phyloP scores from a whole-genome alignment of 2,888 invertebrate genomes.

The Nomada fabriciana region DNA sequence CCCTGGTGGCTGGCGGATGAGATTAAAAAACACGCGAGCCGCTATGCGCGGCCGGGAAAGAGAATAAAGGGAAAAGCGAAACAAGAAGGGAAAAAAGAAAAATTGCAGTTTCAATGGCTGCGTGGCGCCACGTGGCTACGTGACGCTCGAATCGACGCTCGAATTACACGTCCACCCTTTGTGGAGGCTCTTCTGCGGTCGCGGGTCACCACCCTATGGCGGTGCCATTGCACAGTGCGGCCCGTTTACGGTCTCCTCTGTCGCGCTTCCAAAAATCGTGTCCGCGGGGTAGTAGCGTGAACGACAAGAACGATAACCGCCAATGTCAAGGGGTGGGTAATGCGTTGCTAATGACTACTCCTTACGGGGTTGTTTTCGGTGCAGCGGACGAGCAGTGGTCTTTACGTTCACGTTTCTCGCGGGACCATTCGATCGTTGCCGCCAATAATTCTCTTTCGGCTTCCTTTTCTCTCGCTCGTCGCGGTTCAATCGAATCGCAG shows the following conservation, averaged over 20 bases:
- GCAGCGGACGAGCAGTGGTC: too few relatives aligned
- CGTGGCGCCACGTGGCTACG: slow-evolving; percentile 45
- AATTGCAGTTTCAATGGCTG: slow-evolving; percentile 46
- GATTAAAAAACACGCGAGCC: not conserved
- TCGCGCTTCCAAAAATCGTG: slow-evolving; percentile 61
- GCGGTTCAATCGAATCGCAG: not conserved
- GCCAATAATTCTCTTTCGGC: too few relatives aligned
- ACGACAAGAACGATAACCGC: slow-evolving; percentile 51
- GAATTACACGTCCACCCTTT: slow-evolving; percentile 70
- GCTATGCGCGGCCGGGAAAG: not conserved
- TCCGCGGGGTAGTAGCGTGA: slow-evolving; percentile 47
- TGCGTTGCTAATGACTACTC: slow-evolving; percentile 17
- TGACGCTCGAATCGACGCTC: slow-evolving; percentile 67
- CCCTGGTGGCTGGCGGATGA: slow-evolving; percentile 9
- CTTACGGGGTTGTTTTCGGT: not conserved
- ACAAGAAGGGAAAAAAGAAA: slow-evolving; percentile 12
- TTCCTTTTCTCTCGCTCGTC: too few relatives aligned
- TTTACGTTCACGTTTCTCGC: too few relatives aligned
- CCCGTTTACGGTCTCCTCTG: slow-evolving; percentile 56
- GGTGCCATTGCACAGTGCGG: slow-evolving; percentile 63
- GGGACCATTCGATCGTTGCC: too few relatives aligned
- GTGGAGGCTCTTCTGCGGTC: slow-evolving; percentile 69
- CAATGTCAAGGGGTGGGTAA: slow-evolving; percentile 11
- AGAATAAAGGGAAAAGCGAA: not conserved
- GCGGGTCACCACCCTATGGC: slow-evolving; percentile 67